phyloP scores from a whole-genome alignment of 2,888 invertebrate species.

The Dynastes hyllus region DNA sequence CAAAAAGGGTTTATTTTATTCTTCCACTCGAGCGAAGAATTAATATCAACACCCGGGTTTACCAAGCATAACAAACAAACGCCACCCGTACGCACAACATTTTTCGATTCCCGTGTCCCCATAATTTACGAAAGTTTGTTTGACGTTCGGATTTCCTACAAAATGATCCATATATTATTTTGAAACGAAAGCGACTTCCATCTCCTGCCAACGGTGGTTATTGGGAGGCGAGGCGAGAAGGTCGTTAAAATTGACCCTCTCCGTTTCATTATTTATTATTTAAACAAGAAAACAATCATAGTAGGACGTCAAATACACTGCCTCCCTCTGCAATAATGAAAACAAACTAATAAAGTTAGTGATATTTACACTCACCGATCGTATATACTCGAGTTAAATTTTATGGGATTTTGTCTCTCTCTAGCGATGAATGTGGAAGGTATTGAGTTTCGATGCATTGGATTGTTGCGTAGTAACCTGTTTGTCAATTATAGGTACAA shows the following conservation, averaged over 20 bases:
- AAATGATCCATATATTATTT: neutral
- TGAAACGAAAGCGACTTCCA: neutral
- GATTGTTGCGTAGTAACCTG: neutral
- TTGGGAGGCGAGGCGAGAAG: neutral
- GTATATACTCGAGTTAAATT: neutral
- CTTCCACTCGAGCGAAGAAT: slow-evolving; percentile 5
- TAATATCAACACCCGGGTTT: neutral
- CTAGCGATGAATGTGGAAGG: neutral
- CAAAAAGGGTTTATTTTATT: slow-evolving; percentile 2
- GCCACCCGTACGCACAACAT: too few relatives aligned
- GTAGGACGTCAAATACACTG: neutral
- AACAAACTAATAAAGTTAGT: slow-evolving; percentile 40
- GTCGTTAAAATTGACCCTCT: slow-evolving; percentile 18
- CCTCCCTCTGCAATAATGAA: slow-evolving; percentile 31
- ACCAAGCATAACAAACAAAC: too few relatives aligned
- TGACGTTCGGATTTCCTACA: slow-evolving; percentile 16
- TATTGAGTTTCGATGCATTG: neutral
- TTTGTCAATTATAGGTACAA: neutral
- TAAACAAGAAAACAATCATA: slow-evolving; percentile 39
- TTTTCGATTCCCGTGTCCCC: neutral
- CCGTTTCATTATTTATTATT: slow-evolving; percentile 14
- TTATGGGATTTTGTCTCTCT: too few relatives aligned
- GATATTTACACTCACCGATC: neutral
- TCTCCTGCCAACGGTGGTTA: neutral
- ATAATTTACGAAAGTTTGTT: slow-evolving; percentile 27